Evolutionary conservation across 2,888 invertebrate species (phyloP), one percentile per base, ranked within the genome.

Genomic region (Podotricha telesiphe): DNA sequence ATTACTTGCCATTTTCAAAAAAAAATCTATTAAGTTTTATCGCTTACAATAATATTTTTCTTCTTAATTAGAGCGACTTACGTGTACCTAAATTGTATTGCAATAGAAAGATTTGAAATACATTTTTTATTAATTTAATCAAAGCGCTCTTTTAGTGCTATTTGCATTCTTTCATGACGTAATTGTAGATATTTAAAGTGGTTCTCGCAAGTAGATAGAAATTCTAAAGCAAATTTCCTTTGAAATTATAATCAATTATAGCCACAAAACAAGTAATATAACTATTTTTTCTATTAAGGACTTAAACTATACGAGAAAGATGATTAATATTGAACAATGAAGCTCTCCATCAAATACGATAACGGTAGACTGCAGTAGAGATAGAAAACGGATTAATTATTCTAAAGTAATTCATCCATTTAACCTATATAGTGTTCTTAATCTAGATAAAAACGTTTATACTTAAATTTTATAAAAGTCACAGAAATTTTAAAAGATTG

Each of bases 311-410:
- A 28, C 42, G 17, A 69, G 58, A 37, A 15, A 53, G 58, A 37
- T 37, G 37, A 69, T 65, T 65, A 63, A 65, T 58, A 65, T 40
- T 20, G n/a, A 61, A 69, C 65, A 69, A 61, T 65, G 51, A 65
- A n/a, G 65, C 65, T 69, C 65, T 53, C 53, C 61, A 65, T 65
- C 69, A 65, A 69, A 65, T 28, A 61, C 63, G 17, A 53, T 69
- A 53, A 65, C 65, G 65, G 48, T 19, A 47, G 17, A 61, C 61
- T 61, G 47, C 42, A 59, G 22, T 22, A 22, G 42, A 59, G 22
- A 28, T 59, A 20, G 58, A 53, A 42, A 59, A 59, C 22, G 40
- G 15, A 59, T 59, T 53, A 53, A 53, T 53, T 53, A 53, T 53
- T 34, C 53, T 28, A 34, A 17, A 53, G 34, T 34, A 53, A 22